A percentile compares a stretch with the other conserved stretches of the same genome.
Conservation (phyloP, 2,797 vertebrate genomes). For the Gobionotothen gibberifrons region DNA sequence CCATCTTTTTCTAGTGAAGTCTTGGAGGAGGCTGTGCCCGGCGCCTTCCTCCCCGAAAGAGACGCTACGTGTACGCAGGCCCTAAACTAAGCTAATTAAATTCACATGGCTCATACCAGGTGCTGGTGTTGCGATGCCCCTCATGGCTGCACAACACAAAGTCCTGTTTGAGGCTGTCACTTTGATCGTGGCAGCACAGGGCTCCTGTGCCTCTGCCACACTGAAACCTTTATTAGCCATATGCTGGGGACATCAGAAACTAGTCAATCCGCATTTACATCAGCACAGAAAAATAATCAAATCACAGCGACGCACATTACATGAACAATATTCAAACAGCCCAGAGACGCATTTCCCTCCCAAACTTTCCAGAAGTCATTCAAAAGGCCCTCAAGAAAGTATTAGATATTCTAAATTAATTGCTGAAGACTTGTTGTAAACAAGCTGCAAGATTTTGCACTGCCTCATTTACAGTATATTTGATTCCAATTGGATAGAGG, state of each 20-base stretch:
- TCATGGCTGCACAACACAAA: conserved; percentile 69
- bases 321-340: conserved; percentile 34
- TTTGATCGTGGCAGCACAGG: conserved; percentile 62
- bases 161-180: conserved; percentile 67
- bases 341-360: conserved; percentile 21
- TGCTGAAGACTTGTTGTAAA: conserved; percentile 23
- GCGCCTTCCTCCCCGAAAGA: too few species aligned
- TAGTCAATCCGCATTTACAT: conserved; percentile 56
- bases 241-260: conserved; percentile 61
- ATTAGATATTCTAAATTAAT: conserved; percentile 39
- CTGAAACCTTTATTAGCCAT: conserved; percentile 69
- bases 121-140: conserved; percentile 40
- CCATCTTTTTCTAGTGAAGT: too few species aligned
- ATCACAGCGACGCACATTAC: background rate
- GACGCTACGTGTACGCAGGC: too few species aligned
- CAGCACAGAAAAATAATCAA: conserved; percentile 16
- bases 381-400: conserved; percentile 29
- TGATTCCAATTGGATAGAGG: conserved; percentile 10
- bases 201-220: conserved; percentile 50
- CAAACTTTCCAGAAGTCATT: conserved; percentile 44
- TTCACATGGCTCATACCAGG: conserved; percentile 51
- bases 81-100: conserved; percentile 49
- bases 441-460: conserved; percentile 26
- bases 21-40: too few species aligned
- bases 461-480: background rate